Base-by-base conservation (phyloP, 2,888 invertebrate species). In the Drosophila pegasa region DNA sequence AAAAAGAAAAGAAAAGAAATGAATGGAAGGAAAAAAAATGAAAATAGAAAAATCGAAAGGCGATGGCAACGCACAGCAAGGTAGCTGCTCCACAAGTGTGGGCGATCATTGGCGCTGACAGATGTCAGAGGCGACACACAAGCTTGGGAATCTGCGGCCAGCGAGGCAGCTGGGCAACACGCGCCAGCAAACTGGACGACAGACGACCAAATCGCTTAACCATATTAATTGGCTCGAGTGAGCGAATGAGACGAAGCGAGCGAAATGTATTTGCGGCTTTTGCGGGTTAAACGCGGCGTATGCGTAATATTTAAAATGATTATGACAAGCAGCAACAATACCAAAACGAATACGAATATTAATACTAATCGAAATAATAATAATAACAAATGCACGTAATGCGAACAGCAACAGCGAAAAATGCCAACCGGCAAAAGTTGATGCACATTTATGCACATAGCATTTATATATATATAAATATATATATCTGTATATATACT, bases 141-240 rank as follows among this genome's bases (percentile, higher is more conserved):
- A 27, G 75, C 70, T 75, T 76, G 84, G 27, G 52, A 78, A 73
- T 81, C 79, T 29, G 66, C 73, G 75, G 76, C 67, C 71, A 48
- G 9, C 0, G 35, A 6, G 29, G 66, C 68, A 81, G 84, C 74
- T 81, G 38, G 76, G 87, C 79, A 87, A 82, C 84, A 82, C 87
- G 87, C 81, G 87, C 84, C 84, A 71, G 64, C 52, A 65, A 41
- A 63, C 70, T 67, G 74, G 71, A 75, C 74, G 69, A 77, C 70
- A 75, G 77, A 29, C 78, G n/a, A 70, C 78, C 78, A 76, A 51
- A 50, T 69, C 85, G 80, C 82, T 29, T 82, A 80, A 82, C 82
- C 86, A 83, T 83, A 85, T 87, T 87, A 85, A 85, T 85, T 87
- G 87, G 83, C 86, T 50, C 50, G 33, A 35, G 20, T 18, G 47